Base-by-base conservation (phyloP, 2,113 vertebrate species). In the Stigmatopora nigra region DNA sequence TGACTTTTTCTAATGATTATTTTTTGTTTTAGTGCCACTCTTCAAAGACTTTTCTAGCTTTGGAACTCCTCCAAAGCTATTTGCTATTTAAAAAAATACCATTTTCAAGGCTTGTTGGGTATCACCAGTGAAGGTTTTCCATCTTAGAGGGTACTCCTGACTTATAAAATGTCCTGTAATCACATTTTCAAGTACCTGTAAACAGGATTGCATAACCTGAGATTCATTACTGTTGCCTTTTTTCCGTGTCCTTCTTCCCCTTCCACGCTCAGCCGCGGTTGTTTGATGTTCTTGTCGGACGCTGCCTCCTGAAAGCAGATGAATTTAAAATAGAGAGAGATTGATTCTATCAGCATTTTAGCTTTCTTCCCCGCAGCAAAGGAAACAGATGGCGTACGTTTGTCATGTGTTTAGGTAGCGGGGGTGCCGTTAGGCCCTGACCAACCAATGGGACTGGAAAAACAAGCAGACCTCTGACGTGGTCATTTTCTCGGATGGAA, bases 301-400 rank as follows among this genome's bases (percentile, higher is more conserved):
- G 10, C 38, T 60, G 66, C 70, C 76, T 77, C 75, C 78, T 60
- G 60, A 67, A 66, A 41, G 36, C 70, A 65, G 75, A 78, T 70
- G 73, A 72, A 68, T 78, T 70, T 44, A 62, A 70, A 72, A 68
- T 14, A 80, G 69, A 64, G 71, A 61, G 72, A 65, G 68, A 69
- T 77, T 78, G 77, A 80, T 82, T 67, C 68, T 76, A 79, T 84
- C 80, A 75, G 68, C 68, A 68, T 72, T 80, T 74, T 77, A 67
- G 63, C 79, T 77, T 72, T 73, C 72, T 73, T 71, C 72, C 67
- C 56, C 72, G 51, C 61, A 41, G 35, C 67, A 36, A 65, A 67
- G 65, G 49, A 67, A 81, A 64, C 87, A 88, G 83, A 88, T 85
- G 84, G 86, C 64, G 64, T 69, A 61, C 56, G 79, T 83, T 84